Conservation (phyloP, 2,113 vertebrate genomes). For the Blennius ocellaris region DNA sequence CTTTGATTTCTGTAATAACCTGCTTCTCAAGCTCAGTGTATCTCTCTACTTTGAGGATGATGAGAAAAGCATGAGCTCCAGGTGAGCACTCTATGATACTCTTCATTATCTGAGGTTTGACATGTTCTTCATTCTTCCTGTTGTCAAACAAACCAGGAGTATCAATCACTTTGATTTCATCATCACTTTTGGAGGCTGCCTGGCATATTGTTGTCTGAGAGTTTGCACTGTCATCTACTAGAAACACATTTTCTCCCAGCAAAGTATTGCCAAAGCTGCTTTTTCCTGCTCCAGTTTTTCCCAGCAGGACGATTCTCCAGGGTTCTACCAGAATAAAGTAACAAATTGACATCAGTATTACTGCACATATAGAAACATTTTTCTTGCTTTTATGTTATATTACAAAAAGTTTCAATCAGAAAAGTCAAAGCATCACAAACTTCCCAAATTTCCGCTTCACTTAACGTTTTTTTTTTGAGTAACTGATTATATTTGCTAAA, state of each 20-base stretch:
- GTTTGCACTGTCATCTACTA: fast-evolving
- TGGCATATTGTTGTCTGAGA: conserved; percentile 26
- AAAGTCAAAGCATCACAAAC: too few relatives aligned
- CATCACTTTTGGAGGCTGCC: fast-evolving
- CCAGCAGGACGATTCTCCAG: background rate
- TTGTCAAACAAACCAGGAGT: conserved; percentile 54
- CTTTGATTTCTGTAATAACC: fast-evolving
- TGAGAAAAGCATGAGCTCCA: conserved; percentile 54
- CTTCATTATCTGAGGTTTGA: background rate
- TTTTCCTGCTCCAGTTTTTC: conserved; percentile 60
- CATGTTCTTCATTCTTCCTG: fast-evolving
- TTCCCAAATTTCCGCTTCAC: too few relatives aligned
- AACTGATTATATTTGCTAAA: too few relatives aligned
- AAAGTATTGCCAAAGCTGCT: conserved; percentile 48
- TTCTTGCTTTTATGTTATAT: too few relatives aligned
- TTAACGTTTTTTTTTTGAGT: too few relatives aligned
- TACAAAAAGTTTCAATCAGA: too few relatives aligned
- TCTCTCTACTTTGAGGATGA: conserved; percentile 26
- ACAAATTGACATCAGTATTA: background rate
- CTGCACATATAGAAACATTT: too few relatives aligned
- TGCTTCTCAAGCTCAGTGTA: background rate
- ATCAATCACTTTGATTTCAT: conserved; percentile 31
- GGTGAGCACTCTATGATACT: conserved; percentile 29
- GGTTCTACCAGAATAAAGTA: background rate
- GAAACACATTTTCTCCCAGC: background rate